A percentile compares a stretch with the other conserved stretches of the same genome.
phyloP scores from a whole-genome alignment of 1,140 invertebrate genomes.

The Scaptomyza graminum region DNA sequence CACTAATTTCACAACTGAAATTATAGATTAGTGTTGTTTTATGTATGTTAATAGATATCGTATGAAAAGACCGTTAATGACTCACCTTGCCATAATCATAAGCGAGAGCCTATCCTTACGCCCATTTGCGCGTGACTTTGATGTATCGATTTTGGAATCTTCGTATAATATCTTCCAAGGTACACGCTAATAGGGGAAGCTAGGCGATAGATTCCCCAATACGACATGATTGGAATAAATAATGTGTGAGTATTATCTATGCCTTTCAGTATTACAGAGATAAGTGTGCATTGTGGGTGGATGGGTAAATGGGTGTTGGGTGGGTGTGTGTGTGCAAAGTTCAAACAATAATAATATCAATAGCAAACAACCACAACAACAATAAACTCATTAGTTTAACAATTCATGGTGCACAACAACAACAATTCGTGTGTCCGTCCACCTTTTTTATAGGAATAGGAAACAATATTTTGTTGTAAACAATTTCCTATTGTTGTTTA shows the following conservation, averaged over 20 bases:
- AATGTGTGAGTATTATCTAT: constrained; percentile 26
- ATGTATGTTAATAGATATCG: constrained; percentile 4
- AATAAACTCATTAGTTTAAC: constrained; percentile 60
- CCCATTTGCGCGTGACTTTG: constrained; percentile 40
- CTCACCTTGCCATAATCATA: constrained; percentile 12
- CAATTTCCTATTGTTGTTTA: constrained; percentile 69
- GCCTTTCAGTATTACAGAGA: constrained; percentile 1
- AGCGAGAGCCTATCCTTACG: constrained; percentile 30
- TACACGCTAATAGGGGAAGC: not conserved
- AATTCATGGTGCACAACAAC: constrained; percentile 27
- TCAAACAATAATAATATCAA: constrained; percentile 12
- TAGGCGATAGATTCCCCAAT: not conserved
- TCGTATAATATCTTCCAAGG: not conserved
- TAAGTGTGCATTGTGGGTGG: constrained; percentile 10
- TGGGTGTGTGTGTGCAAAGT: constrained; percentile 25
- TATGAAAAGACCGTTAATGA: constrained; percentile 9
- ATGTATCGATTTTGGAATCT: constrained; percentile 16
- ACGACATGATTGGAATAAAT: constrained; percentile 54
- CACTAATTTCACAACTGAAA: constrained; percentile 19
- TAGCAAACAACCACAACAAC: constrained; percentile 19
- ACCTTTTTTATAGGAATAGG: constrained; percentile 33
- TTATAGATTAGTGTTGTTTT: too few species aligned
- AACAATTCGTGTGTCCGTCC: constrained; percentile 6
- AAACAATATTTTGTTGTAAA: constrained; percentile 54
- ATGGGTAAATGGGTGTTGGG: constrained; percentile 8